Percentiles rank a stretch among this genome's conserved stretches.
Evolutionary conservation across 2,113 vertebrate genomes (phyloP).

Genomic region (Myotis davidii): DNA sequence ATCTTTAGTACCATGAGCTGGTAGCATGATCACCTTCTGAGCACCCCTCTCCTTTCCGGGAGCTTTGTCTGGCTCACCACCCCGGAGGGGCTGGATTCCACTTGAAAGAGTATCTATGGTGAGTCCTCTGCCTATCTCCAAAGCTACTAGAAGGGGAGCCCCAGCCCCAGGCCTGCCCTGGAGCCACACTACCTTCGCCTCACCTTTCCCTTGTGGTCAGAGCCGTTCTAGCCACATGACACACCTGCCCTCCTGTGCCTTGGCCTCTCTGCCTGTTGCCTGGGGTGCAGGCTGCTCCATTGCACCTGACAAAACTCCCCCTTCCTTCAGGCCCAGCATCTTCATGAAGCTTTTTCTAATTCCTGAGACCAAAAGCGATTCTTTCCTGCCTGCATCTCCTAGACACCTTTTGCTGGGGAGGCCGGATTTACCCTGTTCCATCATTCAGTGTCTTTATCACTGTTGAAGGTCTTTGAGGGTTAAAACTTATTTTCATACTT

Average conservation of each 20-base stretch:
- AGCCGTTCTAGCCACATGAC: background rate
- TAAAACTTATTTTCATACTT: background rate
- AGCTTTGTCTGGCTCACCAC: background rate
- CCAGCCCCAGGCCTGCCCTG: background rate
- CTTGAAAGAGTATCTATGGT: background rate
- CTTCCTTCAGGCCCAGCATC: background rate
- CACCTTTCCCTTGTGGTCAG: background rate
- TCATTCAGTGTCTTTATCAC: background rate
- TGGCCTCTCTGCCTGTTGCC: background rate
- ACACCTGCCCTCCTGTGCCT: accelerated
- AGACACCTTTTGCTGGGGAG: background rate
- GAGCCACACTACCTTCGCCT: background rate
- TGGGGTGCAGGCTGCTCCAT: background rate
- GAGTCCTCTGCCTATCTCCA: background rate
- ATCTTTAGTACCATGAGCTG: background rate
- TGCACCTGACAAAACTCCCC: background rate
- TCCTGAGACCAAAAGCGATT: background rate
- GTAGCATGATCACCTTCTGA: background rate
- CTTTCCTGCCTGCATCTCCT: background rate
- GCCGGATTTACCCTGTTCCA: background rate
- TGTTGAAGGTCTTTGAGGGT: background rate
- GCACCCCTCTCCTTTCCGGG: background rate
- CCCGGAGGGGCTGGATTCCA: background rate
- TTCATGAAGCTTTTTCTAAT: background rate
- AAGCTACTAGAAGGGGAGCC: background rate